phyloP scores from a whole-genome alignment of 2,113 vertebrate genomes.

The Rousettus leschenaultii region DNA sequence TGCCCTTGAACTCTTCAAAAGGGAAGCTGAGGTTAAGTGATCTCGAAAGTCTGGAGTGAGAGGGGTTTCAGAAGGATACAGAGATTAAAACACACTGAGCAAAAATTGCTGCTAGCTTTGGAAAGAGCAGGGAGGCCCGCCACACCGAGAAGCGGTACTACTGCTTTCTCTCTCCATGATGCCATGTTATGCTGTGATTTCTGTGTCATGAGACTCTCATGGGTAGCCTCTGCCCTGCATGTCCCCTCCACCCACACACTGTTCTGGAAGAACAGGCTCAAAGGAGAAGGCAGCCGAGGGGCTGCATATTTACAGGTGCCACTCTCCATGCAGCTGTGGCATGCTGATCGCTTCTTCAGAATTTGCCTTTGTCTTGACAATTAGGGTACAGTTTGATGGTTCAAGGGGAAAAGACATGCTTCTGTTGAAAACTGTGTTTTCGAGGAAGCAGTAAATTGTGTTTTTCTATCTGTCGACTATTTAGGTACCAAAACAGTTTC shows the following conservation, averaged over 20 bases:
- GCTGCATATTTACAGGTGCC: neutral
- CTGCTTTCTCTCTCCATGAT: neutral
- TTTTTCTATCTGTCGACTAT: neutral
- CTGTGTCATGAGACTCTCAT: neutral
- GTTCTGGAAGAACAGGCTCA: neutral
- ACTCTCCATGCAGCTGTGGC: accelerated
- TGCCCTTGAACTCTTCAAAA: neutral
- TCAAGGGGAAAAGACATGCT: neutral
- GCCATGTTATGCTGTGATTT: neutral
- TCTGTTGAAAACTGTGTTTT: neutral
- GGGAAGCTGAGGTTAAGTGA: neutral
- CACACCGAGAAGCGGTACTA: neutral
- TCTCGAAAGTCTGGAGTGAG: neutral
- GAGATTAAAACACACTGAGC: neutral
- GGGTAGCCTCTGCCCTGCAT: neutral
- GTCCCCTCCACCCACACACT: neutral
- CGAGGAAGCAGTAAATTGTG: neutral
- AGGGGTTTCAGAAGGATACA: neutral
- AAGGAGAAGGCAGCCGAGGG: too few species aligned
- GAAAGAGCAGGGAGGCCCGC: neutral
- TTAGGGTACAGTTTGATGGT: neutral
- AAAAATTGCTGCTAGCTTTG: neutral
- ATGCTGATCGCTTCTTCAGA: neutral
- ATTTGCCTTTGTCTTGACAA: neutral
- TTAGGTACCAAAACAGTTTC: neutral